Percentiles rank a stretch among this genome's conserved stretches.
phyloP scores from a whole-genome alignment of 2,888 invertebrate genomes.

The Dryobota labecula region DNA sequence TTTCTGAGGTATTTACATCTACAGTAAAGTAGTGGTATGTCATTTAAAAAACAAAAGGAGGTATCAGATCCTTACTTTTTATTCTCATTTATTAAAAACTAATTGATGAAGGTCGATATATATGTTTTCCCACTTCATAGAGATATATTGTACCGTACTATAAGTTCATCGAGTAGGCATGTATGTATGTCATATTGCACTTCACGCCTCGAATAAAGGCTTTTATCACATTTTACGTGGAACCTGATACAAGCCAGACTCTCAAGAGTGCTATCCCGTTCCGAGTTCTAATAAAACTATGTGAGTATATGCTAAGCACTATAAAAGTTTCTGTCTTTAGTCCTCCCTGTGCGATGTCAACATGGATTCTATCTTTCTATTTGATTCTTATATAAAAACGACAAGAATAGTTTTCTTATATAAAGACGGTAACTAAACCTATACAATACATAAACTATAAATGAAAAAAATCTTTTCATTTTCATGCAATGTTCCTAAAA shows the following conservation, averaged over 20 bases:
- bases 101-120: background rate
- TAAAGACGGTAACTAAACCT: too few relatives aligned
- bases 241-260: constrained; percentile 47
- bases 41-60: background rate
- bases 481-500: too few relatives aligned
- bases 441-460: too few relatives aligned
- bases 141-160: background rate
- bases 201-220: constrained; percentile 21
- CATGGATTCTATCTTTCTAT: background rate
- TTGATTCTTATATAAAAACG: background rate
- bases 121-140: background rate
- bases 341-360: background rate
- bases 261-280: constrained; percentile 26
- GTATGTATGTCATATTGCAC: constrained; percentile 19
- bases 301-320: constrained; percentile 25
- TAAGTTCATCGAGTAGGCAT: background rate
- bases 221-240: constrained; percentile 51
- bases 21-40: too few relatives aligned
- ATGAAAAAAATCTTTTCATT: too few relatives aligned
- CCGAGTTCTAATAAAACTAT: constrained; percentile 37
- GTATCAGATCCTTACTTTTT: background rate
- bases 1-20: background rate
- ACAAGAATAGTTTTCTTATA: too few relatives aligned
- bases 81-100: background rate
- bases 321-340: background rate